Evolutionary conservation across 2,113 vertebrate genomes (phyloP).

Genomic region (Percina caprodes): DNA sequence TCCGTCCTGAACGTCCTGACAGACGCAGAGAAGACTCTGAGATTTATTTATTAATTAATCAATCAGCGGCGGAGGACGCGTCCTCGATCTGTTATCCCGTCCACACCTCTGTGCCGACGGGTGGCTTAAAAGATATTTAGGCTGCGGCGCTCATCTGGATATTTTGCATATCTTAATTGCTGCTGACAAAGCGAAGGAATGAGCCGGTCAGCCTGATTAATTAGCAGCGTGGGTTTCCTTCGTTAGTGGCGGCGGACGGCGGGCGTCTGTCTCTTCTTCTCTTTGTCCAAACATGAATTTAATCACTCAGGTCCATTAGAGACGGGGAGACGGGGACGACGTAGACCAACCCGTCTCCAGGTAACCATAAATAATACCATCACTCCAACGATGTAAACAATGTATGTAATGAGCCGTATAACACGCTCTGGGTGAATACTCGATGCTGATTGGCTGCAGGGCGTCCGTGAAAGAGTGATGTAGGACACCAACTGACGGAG

Average conservation of each 20-base stretch:
- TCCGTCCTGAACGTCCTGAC: constrained; percentile 34
- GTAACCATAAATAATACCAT: no score
- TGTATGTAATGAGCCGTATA: no score
- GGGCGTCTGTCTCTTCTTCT: neutral
- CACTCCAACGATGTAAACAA: no score
- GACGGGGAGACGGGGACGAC: accelerated
- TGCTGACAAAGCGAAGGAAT: constrained; percentile 68
- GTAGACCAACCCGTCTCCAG: no score
- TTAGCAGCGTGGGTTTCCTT: constrained; percentile 55
- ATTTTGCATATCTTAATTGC: constrained; percentile 74
- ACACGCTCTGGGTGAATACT: no score
- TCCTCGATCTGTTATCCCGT: constrained; percentile 19
- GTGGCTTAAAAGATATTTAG: constrained; percentile 29
- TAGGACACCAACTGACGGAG: no score
- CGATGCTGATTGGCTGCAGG: no score
- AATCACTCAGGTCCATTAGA: constrained; percentile 46
- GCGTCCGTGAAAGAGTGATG: no score
- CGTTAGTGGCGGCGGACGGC: constrained; percentile 26
- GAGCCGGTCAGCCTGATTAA: constrained; percentile 49
- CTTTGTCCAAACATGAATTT: constrained; percentile 33
- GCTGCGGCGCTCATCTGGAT: constrained; percentile 44
- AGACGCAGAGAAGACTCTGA: constrained; percentile 5
- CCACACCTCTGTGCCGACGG: neutral
- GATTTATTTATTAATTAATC: constrained; percentile 3
- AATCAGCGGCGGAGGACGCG: constrained; percentile 8